phyloP scores from a whole-genome alignment of 2,797 vertebrate species.

The Peromyscus melanophrys region DNA sequence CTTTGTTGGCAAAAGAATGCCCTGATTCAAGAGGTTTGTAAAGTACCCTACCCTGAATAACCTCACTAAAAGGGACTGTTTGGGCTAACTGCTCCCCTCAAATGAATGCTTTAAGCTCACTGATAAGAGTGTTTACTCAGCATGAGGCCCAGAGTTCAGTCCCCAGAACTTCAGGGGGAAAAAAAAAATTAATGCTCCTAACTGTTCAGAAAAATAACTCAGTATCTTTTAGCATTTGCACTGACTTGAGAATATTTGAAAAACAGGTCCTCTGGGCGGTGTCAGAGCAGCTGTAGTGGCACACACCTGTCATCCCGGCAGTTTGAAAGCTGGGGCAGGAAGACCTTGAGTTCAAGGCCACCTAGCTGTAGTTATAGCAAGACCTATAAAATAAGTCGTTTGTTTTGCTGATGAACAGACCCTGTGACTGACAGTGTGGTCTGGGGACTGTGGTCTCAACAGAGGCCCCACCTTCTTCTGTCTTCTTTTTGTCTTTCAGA shows the following conservation, averaged over 20 bases:
- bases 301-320: neutral
- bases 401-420: conserved; percentile 30
- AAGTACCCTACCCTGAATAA: conserved; percentile 32
- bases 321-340: neutral
- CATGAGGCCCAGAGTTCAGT: neutral
- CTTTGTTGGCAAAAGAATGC: neutral
- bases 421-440: neutral
- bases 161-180: neutral
- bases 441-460: neutral
- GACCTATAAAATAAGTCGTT: neutral
- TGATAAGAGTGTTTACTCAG: neutral
- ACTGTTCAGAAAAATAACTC: neutral
- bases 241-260: conserved; percentile 68
- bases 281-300: neutral
- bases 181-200: neutral
- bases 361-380: neutral
- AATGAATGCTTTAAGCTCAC: conserved; percentile 37
- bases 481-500: conserved; percentile 17
- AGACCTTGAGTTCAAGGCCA: neutral
- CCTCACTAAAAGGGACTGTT: conserved; percentile 38
- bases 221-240: conserved; percentile 60
- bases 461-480: conserved; percentile 46
- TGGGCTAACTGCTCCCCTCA: conserved; percentile 60
- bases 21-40: neutral
- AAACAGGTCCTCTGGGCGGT: conserved; percentile 55